Conservation (phyloP, 2,113 vertebrate genomes). For the Seriola dumerili region DNA sequence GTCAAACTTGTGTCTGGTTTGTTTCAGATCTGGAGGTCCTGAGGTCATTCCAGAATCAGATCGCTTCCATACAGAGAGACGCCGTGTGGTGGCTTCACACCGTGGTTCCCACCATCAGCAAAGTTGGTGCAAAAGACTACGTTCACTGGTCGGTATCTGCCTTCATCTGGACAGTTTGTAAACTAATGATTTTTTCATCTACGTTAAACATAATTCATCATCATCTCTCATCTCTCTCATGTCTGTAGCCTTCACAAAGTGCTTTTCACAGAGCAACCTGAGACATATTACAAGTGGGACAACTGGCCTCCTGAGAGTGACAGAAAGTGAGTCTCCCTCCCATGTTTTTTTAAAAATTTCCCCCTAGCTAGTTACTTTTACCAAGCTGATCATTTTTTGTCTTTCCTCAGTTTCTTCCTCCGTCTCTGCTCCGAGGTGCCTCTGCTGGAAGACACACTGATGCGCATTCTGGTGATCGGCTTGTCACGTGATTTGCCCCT, state of each 20-base stretch:
- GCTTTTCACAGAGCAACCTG: slow-evolving; percentile 97
- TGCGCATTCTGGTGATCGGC: slow-evolving; percentile 96
- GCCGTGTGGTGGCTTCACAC: slow-evolving; percentile 99
- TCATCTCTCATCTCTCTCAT: not conserved
- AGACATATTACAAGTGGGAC: slow-evolving; percentile 99
- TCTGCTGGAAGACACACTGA: slow-evolving; percentile 95
- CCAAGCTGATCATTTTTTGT: not conserved
- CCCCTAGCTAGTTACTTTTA: not conserved
- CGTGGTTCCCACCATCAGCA: slow-evolving; percentile 96
- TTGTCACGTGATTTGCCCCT: slow-evolving; percentile 95
- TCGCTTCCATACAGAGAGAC: slow-evolving; percentile 95
- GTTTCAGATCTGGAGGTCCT: slow-evolving; percentile 92
- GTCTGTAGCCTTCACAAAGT: slow-evolving; percentile 95
- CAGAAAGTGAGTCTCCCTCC: slow-evolving; percentile 90
- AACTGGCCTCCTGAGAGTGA: slow-evolving; percentile 99
- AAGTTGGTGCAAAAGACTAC: slow-evolving; percentile 94
- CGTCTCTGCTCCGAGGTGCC: slow-evolving; percentile 98
- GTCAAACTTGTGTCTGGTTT: not conserved
- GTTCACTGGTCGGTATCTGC: slow-evolving; percentile 91
- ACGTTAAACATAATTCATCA: not conserved
- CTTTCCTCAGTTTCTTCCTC: slow-evolving; percentile 91
- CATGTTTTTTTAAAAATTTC: not conserved
- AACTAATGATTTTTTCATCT: not conserved
- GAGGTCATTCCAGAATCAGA: slow-evolving; percentile 97
- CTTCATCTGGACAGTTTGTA: not conserved